A percentile compares a stretch with the other conserved stretches of the same genome.
Evolutionary conservation across 2,888 invertebrate species (phyloP).

Genomic region (Drosophila fungiperda): DNA sequence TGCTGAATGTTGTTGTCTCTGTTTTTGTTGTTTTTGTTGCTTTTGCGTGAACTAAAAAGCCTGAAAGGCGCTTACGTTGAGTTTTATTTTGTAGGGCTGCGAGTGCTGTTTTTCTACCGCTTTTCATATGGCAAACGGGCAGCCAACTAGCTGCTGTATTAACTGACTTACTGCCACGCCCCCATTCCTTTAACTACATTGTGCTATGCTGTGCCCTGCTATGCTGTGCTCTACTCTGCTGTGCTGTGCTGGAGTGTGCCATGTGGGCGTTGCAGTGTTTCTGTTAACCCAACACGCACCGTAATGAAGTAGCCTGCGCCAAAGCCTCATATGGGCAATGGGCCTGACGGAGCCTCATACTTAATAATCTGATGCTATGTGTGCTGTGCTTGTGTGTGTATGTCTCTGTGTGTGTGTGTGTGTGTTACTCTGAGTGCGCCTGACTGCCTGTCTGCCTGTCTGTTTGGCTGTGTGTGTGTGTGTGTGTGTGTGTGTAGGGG

Average conservation of each 20-base stretch:
- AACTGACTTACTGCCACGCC: slow-evolving; percentile 75
- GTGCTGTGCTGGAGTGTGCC: slow-evolving; percentile 15
- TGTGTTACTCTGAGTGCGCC: slow-evolving; percentile 17
- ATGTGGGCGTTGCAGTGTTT: slow-evolving; percentile 31
- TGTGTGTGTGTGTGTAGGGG: slow-evolving; percentile 9
- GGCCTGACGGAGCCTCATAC: slow-evolving; percentile 75
- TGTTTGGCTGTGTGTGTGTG: slow-evolving; percentile 1
- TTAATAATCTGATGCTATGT: slow-evolving; percentile 65
- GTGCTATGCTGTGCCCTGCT: slow-evolving; percentile 2
- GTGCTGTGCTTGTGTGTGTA: slow-evolving; percentile 1
- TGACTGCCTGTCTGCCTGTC: slow-evolving; percentile 18
- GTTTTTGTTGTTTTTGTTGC: slow-evolving; percentile 21
- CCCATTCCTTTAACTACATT: slow-evolving; percentile 40
- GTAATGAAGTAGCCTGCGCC: slow-evolving; percentile 75
- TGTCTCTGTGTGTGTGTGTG: slow-evolving; percentile 21
- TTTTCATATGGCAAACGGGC: slow-evolving; percentile 54
- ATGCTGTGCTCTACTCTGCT: slow-evolving; percentile 11
- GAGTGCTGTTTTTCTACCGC: slow-evolving; percentile 52
- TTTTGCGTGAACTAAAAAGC: slow-evolving; percentile 70
- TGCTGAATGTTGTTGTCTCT: slow-evolving; percentile 24
- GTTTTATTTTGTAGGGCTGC: slow-evolving; percentile 67
- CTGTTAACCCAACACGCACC: slow-evolving; percentile 71
- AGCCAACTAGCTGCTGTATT: slow-evolving; percentile 77
- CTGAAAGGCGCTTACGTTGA: slow-evolving; percentile 75
- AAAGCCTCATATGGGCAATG: slow-evolving; percentile 66